Evolutionary conservation across 2,888 invertebrate genomes (phyloP).

Genomic region (Cheilosia urbana): DNA sequence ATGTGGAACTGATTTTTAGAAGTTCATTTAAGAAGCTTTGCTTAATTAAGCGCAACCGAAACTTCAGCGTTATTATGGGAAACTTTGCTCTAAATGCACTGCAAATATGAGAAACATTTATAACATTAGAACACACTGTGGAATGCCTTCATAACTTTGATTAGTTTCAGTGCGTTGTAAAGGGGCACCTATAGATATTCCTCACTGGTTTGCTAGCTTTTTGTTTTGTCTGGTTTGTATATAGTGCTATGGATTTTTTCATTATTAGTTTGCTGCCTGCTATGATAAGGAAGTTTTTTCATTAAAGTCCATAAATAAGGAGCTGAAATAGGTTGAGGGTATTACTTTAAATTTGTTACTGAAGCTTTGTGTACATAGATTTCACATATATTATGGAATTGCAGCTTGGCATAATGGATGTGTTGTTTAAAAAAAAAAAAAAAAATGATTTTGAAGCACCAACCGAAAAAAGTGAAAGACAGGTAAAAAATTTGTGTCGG

Average conservation of each 20-base stretch:
- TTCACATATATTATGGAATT: too few relatives aligned
- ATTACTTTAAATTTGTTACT: too few relatives aligned
- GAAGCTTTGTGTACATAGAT: too few relatives aligned
- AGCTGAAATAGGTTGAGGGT: too few relatives aligned
- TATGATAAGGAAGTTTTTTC: too few relatives aligned
- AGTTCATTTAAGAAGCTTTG: constrained; percentile 1
- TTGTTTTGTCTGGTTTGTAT: background rate
- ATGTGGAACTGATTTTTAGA: background rate
- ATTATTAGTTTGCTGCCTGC: background rate
- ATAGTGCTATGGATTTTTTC: background rate
- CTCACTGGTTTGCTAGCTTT: constrained; percentile 1
- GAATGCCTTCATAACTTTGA: constrained; percentile 44
- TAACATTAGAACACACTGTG: background rate
- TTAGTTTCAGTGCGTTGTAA: constrained; percentile 40
- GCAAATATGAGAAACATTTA: constrained; percentile 36
- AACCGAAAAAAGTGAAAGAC: too few relatives aligned
- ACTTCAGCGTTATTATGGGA: constrained; percentile 5
- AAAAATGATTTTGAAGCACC: too few relatives aligned
- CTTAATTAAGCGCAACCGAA: constrained; percentile 12
- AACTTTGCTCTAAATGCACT: constrained; percentile 29
- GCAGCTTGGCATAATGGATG: too few relatives aligned
- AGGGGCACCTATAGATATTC: constrained; percentile 24
- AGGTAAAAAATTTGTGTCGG: too few relatives aligned
- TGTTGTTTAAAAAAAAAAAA: too few relatives aligned
- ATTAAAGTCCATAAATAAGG: too few relatives aligned